Evolutionary conservation across 2,888 invertebrate genomes (phyloP), one percentile per base, ranked within the genome.

Genomic region (Ectemnius lituratus): DNA sequence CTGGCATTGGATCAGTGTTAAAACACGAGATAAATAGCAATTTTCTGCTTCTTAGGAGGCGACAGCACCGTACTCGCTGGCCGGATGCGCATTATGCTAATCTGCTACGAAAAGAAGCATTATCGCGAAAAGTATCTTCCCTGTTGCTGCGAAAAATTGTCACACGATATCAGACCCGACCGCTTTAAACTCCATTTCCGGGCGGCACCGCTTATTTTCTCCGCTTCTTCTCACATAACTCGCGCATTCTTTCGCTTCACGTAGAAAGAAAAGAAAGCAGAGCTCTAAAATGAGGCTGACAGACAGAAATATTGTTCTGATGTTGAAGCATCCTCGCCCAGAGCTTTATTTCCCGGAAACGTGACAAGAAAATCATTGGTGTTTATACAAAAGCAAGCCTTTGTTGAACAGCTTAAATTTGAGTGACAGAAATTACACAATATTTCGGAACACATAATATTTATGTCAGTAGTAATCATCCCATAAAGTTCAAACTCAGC

Each of bases 261-360:
- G 56, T 56, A 73, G 62, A 60, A 60, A 23, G 56, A 62, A 61
- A 67, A 60, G 58, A 18, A 75, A 28, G 63, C 57, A 58, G 52
- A 69, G 74, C 37, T 11, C 74, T 64, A 74, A 75, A 75, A 74
- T 68, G 64, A 74, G 74, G 74, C 74, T 65, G 74, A 75, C 68
- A 20, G 46, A 37, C 62, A 57, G 37, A 11, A 37, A 37, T 37
- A 37, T 37, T 37, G 37, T 8, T 2, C 37, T 37, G 37, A 37
- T 37, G 37, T 37, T 37, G 11, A 8, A 37, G 23, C 1, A 37
- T 37, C 8, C 37, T 37, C 23, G 23, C 23, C 23, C 3, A 23
- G 23, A 23, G 3, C 23, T 23, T 20, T 23, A 23, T 3, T 23
- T 23, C 23, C 23, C 2, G 3, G 23, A 3, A 23, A 23, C 23